Evolutionary conservation across 1,140 invertebrate genomes (phyloP), one percentile per base, ranked within the genome.

Genomic region (Lucilia sericata): DNA sequence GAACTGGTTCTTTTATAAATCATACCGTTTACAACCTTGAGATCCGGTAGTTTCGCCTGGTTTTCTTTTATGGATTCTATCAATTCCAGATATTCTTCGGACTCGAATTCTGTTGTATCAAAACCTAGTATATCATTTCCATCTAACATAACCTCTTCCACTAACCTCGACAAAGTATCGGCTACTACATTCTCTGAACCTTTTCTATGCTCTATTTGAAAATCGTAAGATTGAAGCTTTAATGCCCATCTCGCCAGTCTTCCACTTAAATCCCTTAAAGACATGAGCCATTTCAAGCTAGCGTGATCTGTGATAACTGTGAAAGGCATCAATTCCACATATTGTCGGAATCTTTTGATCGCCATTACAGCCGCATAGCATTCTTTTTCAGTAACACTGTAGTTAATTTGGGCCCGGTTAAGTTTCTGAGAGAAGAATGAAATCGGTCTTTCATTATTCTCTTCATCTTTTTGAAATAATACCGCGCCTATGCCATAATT

Each of bases 371-470:
- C 83, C 17, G 83, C 83, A 14, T 65, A 55, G 34, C 83, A 84
- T 65, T 84, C 83, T 74, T 81, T 19, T 82, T 84, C 83, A 9
- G 55, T 81, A 0, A 84, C 76, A 17, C 8, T 36, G 51, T 84
- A 84, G 19, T 84, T 81, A 13, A 7, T 21, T 14, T 82, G 51
- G 21, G 81, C 81, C 13, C 19, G 5, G n/a, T 82, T 34, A 25
- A 81, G 17, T 65, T 84, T 84, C 30, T 36, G 49, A 7, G 83
- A 84, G 47, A 84, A 82, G 60, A 65, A 70, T 21, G 81, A 21
- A 21, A 82, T 82, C n/a, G 81, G 81, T 3, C 25, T 21, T 34
- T 82, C 81, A 19, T 30, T n/a, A 34, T 49, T 25, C 4, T 60
- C 25, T 34, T 82, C 81, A 65, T 82, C 60, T 14, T 82, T 65